phyloP scores from a whole-genome alignment of 2,888 invertebrate species.

The Pelosia muscerda region DNA sequence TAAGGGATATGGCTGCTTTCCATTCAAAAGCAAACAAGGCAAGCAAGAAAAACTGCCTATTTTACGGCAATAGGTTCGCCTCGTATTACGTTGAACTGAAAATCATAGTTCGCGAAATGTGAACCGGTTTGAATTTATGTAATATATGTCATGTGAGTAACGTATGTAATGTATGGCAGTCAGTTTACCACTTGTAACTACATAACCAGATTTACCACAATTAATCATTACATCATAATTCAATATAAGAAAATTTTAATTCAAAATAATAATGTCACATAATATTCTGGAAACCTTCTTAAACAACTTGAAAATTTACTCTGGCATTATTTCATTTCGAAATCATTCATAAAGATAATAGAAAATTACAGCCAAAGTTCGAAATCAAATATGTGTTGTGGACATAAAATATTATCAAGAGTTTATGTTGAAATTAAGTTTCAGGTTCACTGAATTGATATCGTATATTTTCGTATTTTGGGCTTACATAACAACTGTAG shows the following conservation, averaged over 20 bases:
- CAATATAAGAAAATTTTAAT: neutral
- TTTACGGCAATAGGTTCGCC: no score
- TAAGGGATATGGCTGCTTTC: no score
- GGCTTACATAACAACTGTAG: constrained; percentile 21
- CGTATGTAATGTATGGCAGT: no score
- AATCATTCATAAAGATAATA: constrained; percentile 40
- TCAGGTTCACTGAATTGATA: constrained; percentile 21
- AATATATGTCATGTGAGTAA: no score
- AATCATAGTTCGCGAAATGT: no score
- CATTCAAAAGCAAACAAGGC: no score
- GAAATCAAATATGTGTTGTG: constrained; percentile 32
- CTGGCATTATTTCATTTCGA: constrained; percentile 20
- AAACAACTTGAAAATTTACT: constrained; percentile 31
- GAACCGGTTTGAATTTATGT: no score
- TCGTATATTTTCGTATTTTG: constrained; percentile 15
- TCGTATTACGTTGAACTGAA: no score
- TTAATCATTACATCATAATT: constrained; percentile 3
- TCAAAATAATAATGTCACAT: neutral
- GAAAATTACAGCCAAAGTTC: constrained; percentile 31
- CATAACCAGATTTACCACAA: neutral
- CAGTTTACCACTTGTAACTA: neutral
- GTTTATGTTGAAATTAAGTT: constrained; percentile 29
- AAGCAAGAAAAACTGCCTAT: no score
- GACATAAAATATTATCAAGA: constrained; percentile 30
- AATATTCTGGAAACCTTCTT: constrained; percentile 13